A percentile compares a stretch with the other conserved stretches of the same genome.
Evolutionary conservation across 1,140 invertebrate species (phyloP).

Genomic region (Steinernema feltiae): DNA sequence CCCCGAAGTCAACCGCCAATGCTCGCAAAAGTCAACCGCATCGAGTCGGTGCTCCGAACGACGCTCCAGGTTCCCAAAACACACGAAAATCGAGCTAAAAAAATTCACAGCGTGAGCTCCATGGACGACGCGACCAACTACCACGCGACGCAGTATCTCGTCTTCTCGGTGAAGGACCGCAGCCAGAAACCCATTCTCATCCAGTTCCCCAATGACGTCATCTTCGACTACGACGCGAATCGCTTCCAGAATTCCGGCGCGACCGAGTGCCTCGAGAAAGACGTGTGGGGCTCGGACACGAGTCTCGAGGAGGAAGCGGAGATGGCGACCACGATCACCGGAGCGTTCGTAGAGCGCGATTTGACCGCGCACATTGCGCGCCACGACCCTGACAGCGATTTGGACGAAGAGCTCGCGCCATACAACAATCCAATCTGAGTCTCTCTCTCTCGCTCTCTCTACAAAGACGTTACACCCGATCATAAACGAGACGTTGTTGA

Average conservation of each 20-base stretch:
- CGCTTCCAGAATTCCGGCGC: not conserved
- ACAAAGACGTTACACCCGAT: not conserved
- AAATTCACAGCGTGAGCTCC: constrained; percentile 31
- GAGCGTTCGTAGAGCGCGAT: not conserved
- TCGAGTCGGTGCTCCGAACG: not conserved
- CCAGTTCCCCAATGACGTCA: constrained; percentile 34
- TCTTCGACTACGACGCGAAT: constrained; percentile 6
- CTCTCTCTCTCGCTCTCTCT: not conserved
- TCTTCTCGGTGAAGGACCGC: constrained; percentile 30
- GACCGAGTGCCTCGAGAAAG: constrained; percentile 11
- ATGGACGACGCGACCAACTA: constrained; percentile 34
- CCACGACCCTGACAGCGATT: not conserved
- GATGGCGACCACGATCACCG: not conserved
- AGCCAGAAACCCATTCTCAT: constrained; percentile 35
- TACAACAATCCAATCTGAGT: not conserved
- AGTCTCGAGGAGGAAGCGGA: constrained; percentile 36
- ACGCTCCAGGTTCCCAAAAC: not conserved
- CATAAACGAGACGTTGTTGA: no score
- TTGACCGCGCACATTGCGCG: not conserved
- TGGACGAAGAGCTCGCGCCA: not conserved
- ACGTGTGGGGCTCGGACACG: constrained; percentile 40
- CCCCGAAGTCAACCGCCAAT: not conserved
- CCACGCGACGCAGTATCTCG: constrained; percentile 35
- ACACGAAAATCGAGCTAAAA: not conserved
- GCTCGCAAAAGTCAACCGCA: not conserved